Base-by-base conservation (phyloP, 2,113 vertebrate genomes). In the Spea bombifrons region DNA sequence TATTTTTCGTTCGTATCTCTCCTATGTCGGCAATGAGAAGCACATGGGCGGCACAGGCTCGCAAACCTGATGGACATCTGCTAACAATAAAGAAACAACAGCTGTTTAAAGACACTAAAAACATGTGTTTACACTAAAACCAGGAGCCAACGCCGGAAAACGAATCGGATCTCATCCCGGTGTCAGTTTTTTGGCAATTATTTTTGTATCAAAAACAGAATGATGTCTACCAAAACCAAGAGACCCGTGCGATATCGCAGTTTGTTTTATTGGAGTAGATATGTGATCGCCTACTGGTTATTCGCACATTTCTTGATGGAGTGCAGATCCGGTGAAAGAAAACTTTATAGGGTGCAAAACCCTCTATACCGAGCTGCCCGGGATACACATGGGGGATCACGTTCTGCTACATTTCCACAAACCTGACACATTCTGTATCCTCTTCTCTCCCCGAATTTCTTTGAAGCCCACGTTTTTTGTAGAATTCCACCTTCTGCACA, bases 21-120 rank as follows among this genome's bases (percentile, higher is more conserved):
- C 66, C 82, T 78, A 85, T 84, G 61, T 67, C 59, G 64, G 66
- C 82, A 86, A 88, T 90, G 86, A 84, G 84, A 88, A 87, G 82
- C 88, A 89, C 84, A 90, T 87, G 88, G 83, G 83, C 76, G 72
- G 76, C 84, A 75, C 75, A 76, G 75, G 74, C 30, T 71, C 81
- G 84, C 82, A 0, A 87, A 88, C 87, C 87, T 89, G 85, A 81
- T 83, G 77, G 84, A 89, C 94, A 95, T 96, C 92, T 95, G 95
- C 88, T 90, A 81, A 75, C 83, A 83, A 93, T 96, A 92, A 92
- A 89, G 84, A 83, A 84, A 84, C 2, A 30, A 30, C 94, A 95
- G 93, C 91, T 94, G 92, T 88, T 88, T 84, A 75, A 77, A 88
- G 87, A 91, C 86, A 90, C 88, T 84, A 89, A 86, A 91, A 90